phyloP scores from a whole-genome alignment of 2,888 invertebrate genomes.

The Eupithecia insigniata region DNA sequence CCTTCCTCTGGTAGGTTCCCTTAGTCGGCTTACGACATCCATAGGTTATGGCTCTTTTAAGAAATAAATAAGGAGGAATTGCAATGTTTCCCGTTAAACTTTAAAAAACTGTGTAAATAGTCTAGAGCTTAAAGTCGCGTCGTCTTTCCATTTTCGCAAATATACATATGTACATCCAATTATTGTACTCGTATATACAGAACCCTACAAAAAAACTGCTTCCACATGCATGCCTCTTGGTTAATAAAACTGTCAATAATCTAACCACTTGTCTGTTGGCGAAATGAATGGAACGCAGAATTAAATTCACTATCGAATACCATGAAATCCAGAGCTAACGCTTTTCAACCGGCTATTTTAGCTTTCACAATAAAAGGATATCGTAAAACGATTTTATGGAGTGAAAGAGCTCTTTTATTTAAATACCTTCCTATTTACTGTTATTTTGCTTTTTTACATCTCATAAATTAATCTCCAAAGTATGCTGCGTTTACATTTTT shows the following conservation, averaged over 20 bases:
- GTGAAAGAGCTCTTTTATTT: neutral
- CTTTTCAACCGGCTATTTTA: neutral
- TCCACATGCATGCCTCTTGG: neutral
- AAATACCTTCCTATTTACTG: neutral
- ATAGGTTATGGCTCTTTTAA: too few relatives aligned
- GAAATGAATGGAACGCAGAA: conserved; percentile 6
- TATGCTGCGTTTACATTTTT: too few relatives aligned
- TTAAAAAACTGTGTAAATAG: too few relatives aligned
- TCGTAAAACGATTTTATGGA: conserved; percentile 2
- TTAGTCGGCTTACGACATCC: too few relatives aligned
- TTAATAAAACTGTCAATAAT: conserved; percentile 3
- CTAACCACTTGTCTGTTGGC: neutral
- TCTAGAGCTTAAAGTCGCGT: too few relatives aligned
- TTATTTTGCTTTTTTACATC: neutral
- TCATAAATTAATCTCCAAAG: neutral
- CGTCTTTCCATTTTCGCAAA: too few relatives aligned
- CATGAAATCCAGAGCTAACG: conserved; percentile 1
- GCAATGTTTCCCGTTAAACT: too few relatives aligned
- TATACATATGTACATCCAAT: neutral
- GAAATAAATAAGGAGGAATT: too few relatives aligned
- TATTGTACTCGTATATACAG: neutral
- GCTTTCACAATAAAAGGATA: neutral
- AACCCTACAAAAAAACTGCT: neutral
- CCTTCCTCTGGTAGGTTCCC: too few relatives aligned
- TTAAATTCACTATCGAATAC: conserved; percentile 12